Evolutionary conservation across 30 jellyfish, hydroid and myxozoan species (phyloP).

Genomic region (Nemopilema nomurai): DNA sequence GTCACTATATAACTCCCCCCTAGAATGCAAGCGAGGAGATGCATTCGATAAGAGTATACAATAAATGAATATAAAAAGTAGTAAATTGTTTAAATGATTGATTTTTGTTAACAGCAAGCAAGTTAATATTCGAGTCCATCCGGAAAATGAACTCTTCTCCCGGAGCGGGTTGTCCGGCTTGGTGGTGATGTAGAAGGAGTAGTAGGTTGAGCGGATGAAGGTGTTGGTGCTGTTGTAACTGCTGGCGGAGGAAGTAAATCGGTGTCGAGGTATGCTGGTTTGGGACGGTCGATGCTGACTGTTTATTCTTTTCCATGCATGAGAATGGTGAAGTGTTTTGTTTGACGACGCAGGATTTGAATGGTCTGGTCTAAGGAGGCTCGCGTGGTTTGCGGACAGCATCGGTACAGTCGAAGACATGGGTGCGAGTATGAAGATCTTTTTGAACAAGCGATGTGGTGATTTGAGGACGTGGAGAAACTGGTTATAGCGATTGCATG

Average conservation of each 20-base stretch:
- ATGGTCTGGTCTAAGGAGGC: slow-evolving; percentile 59
- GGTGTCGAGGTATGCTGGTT: too few relatives aligned
- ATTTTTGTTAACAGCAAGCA: too few relatives aligned
- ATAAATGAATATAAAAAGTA: too few relatives aligned
- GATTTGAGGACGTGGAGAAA: slow-evolving; percentile 9
- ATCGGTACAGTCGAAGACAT: slow-evolving; percentile 41
- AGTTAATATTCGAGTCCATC: slow-evolving; percentile 16
- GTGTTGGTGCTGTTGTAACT: neutral
- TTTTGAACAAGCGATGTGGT: neutral
- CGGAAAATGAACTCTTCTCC: slow-evolving; percentile 28
- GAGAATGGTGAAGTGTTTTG: slow-evolving; percentile 2
- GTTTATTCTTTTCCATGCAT: too few relatives aligned
- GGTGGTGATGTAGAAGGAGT: slow-evolving; percentile 6
- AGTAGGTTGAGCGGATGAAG: neutral
- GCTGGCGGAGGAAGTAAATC: slow-evolving; percentile 24
- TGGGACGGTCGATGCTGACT: too few relatives aligned
- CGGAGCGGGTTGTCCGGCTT: slow-evolving; percentile 37
- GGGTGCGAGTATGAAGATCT: slow-evolving; percentile 23
- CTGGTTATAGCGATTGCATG: slow-evolving; percentile 27
- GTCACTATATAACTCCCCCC: too few relatives aligned
- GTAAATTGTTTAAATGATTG: too few relatives aligned
- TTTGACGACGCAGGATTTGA: slow-evolving; percentile 7
- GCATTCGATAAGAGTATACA: too few relatives aligned
- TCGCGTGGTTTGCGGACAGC: slow-evolving; percentile 49
- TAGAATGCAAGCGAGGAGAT: too few relatives aligned